Conservation (phyloP, 2,113 vertebrate species). For the Lampris megalopsis region DNA sequence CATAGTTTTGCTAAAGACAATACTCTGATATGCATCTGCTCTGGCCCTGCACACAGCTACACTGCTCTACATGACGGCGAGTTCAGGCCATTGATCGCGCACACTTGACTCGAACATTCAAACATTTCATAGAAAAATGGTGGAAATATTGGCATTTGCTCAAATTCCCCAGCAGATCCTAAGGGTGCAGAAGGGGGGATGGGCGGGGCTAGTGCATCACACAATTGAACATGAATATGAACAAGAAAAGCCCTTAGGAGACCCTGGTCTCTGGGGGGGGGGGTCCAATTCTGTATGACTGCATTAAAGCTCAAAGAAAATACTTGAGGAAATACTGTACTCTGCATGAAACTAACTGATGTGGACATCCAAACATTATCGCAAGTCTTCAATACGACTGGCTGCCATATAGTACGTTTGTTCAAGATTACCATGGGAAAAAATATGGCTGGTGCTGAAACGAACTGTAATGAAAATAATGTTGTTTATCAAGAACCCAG, state of each 20-base stretch:
- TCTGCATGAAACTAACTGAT: conserved; percentile 49
- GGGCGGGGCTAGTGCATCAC: conserved; percentile 40
- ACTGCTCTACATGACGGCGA: conserved; percentile 50
- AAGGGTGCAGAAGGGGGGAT: conserved; percentile 37
- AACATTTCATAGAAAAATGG: conserved; percentile 67
- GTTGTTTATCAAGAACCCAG: conserved; percentile 26
- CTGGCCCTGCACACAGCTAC: conserved; percentile 11
- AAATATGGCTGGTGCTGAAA: conserved; percentile 19
- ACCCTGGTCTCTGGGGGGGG: conserved; percentile 54
- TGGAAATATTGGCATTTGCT: conserved; percentile 84
- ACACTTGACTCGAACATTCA: conserved; percentile 73
- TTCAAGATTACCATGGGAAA: conserved; percentile 14
- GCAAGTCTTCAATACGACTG: conserved; percentile 1
- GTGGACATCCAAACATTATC: conserved; percentile 29
- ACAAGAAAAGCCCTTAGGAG: conserved; percentile 60
- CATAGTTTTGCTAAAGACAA: background rate
- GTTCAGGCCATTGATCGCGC: conserved; percentile 70
- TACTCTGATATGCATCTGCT: background rate
- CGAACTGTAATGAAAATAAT: background rate
- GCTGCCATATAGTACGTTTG: conserved; percentile 11
- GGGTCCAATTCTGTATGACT: conserved; percentile 38
- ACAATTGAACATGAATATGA: conserved; percentile 47
- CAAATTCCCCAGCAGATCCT: conserved; percentile 51
- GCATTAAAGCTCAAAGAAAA: conserved; percentile 49
- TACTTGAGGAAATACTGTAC: conserved; percentile 34